Evolutionary conservation across 2,888 invertebrate species (phyloP), one percentile per base, ranked within the genome.

Genomic region (Nebria brevicollis): DNA sequence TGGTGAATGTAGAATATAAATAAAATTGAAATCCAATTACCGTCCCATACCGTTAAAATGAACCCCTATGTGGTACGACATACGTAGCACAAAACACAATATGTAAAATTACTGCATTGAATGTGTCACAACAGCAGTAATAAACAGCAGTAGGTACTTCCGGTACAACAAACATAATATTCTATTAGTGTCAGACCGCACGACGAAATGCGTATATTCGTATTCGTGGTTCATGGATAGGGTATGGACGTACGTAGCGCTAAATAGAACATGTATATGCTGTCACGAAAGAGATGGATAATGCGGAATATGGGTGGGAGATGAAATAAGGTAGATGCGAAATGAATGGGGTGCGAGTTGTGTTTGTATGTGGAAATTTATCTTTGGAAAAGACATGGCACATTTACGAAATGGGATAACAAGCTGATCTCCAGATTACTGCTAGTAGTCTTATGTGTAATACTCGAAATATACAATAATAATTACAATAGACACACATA

Each of bases 121-220:
- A 70, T 70, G 70, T 70, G 70, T 70, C 70, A 70, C 70, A 70
- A 70, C 70, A 70, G 70, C 25, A 26, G 70, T 70, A 70, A 70
- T 70, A 70, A 70, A 70, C 70, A 70, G 66, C 66, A 66, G 70
- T 75, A 64, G 75, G 65, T 75, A 64, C 65, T 75, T 75, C 75
- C 75, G 75, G 75, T 54, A 75, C 64, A 75, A 75, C 75, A 75
- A 43, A 43, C 65, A 75, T 75, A 75, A 75, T 75, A 75, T 75
- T 75, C 75, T 75, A 65, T 75, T 65, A 65, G 64, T 64, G 75
- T 64, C 75, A 75, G 41, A 73, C 73, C 73, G 73, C 73, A 73
- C 73, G 73, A 73, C n/a, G 26, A 68, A 11, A 68, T 68, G 68
- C 68, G 54, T 54, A 54, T 70, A 70, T 20, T 11, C 70, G 15